Percentiles rank a stretch among this genome's conserved stretches.
These are phyloP conservation scores for Lophura nycthemera DNA, from an alignment of 2,113 vertebrate genomes.

Conservation along the genomic window DNA sequence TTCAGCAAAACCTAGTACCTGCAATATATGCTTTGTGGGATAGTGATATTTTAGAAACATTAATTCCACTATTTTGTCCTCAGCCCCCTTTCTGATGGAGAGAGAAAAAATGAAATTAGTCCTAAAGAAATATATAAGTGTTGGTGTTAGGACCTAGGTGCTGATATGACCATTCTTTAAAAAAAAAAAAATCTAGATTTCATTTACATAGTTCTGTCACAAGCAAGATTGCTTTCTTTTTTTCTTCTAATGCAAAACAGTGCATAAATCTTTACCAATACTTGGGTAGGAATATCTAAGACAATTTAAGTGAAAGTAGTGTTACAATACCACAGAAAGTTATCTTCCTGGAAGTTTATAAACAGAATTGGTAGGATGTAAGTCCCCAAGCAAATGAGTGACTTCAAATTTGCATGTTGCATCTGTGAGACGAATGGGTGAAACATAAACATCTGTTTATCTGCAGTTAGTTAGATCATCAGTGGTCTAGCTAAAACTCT, in stretches of 20 bases:
- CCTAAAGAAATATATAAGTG: neutral
- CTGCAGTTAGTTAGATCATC: neutral
- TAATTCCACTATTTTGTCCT: neutral
- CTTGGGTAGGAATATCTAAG: neutral
- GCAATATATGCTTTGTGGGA: too few relatives aligned
- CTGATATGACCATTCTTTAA: neutral
- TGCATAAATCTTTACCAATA: neutral
- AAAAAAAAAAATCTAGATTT: neutral
- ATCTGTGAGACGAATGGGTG: neutral
- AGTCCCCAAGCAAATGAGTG: neutral
- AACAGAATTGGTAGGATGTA: neutral
- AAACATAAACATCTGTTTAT: neutral
- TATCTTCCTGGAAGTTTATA: neutral
- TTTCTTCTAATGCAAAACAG: too few relatives aligned
- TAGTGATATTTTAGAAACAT: neutral
- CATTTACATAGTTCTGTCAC: neutral
- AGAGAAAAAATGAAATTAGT: neutral
- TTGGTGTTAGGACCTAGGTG: neutral
- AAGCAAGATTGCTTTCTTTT: neutral
- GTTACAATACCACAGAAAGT: neutral
- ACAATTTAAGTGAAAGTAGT: neutral
- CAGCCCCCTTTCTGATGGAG: neutral
- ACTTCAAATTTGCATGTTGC: neutral
- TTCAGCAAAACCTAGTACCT: too few relatives aligned
- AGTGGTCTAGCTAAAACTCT: neutral